Evolutionary conservation across 2,888 invertebrate genomes (phyloP), one percentile per base, ranked within the genome.

Genomic region (Lamellibrachia columna): DNA sequence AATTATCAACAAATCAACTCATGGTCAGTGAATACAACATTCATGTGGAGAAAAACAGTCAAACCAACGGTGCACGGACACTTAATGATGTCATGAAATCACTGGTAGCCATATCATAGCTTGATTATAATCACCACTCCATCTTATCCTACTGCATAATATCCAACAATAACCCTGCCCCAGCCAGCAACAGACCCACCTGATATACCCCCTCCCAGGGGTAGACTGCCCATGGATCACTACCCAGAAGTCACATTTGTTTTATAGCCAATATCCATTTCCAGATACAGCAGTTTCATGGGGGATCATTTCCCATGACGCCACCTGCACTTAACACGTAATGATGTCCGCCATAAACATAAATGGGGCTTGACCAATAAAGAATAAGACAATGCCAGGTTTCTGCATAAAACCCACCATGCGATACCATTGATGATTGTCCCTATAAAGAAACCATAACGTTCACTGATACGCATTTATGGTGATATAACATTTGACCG

Each of bases 181-280:
- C 22, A 75, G 75, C 75, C 75, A 75, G 11, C 8, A 15, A 58
- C 15, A 15, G 75, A 75, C 15, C 75, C 22, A 75, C 75, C 75
- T n/a, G n/a, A 75, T 40, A 75, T 15, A 15, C 15, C 75, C 75
- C 22, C 75, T 22, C 75, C 11, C 75, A 22, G 22, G 22, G 75
- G 75, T 15, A 22, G 75, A 6, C 75, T n/a, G 22, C 22, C 15
- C 75, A 75, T 22, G 75, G 75, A n/a, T n/a, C 22, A 75, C 75
- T 75, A n/a, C 75, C 75, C 75, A 22, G 22, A 75, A 75, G 75
- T 22, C 75, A 22, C 75, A 75, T 75, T 75, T 75, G 75, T 75
- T 75, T 75, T 75, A 75, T 75, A 15, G 75, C 75, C 75, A 75
- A 75, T 75, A 75, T 75, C 75, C 75, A 75, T 75, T 75, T 75